Base-by-base conservation (phyloP, 2,888 invertebrate species). In the Unio pictorum region DNA sequence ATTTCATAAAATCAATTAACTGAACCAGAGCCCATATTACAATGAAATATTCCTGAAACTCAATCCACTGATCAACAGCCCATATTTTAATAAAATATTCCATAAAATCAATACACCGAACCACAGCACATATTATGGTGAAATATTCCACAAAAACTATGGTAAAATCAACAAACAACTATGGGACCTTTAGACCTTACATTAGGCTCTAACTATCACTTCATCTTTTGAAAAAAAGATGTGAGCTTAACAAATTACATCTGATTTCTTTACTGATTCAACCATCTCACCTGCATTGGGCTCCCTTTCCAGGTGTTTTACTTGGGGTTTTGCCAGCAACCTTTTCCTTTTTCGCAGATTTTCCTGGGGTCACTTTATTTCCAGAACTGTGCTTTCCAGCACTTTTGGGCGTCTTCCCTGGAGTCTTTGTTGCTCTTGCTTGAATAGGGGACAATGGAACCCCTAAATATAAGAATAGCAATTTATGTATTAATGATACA, bases 371-470 rank as follows among this genome's bases (percentile, higher is more conserved):
- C 62, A 72, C 45, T 45, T 45, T 45, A 15, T 45, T 45, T n/a
- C 67, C 65, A 5, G 61, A 58, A 71, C 72, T 72, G 20, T 63
- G 64, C 62, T 73, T 73, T 17, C 58, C 55, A 2, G 80, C 75
- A 4, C 80, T 73, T 55, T 73, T 79, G 11, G 80, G 76, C 11
- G 78, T 81, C 63, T 78, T 78, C 20, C 76, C 79, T 20, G 81
- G 81, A 17, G 80, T 84, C 28, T 68, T 72, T n/a, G 71, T 71
- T 64, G 68, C 67, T 70, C 76, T 73, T 7, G 75, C 67, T 61
- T 64, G 69, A 56, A 76, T 64, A 23, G 82, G 82, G 61, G 55
- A 34, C 45, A 23, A 57, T 17, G 61, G 28, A 17, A 56, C 66
- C 23, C 20, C 62, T 26, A 62, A 18, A 28, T 45, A 45, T 15